Evolutionary conservation across 2,888 invertebrate species (phyloP), one percentile per base, ranked within the genome.

Genomic region (Ctena decussata): DNA sequence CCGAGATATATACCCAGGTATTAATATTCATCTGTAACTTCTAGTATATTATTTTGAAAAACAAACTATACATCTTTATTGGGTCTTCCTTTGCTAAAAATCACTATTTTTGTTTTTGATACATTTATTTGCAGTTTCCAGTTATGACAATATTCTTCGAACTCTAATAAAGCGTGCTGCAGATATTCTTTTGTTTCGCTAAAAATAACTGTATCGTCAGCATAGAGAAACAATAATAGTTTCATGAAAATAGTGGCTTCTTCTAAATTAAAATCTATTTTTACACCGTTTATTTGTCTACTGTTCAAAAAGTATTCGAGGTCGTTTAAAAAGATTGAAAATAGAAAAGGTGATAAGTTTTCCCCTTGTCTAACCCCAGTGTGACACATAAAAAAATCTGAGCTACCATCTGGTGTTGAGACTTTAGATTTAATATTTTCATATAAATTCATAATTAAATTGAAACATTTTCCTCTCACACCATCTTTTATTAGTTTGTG

Each of bases 161-260:
- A n/a, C n/a, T n/a, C n/a, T n/a, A n/a, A n/a, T n/a, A n/a, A n/a
- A n/a, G n/a, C n/a, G n/a, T n/a, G n/a, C n/a, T n/a, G n/a, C n/a
- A n/a, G n/a, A n/a, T n/a, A n/a, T n/a, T n/a, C n/a, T n/a, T n/a
- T n/a, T n/a, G n/a, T n/a, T n/a, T n/a, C n/a, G n/a, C n/a, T n/a
- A n/a, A n/a, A n/a, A n/a, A n/a, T n/a, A n/a, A n/a, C n/a, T n/a
- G n/a, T n/a, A n/a, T n/a, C 78, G 41, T 83, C 83, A 18, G 83
- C 83, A 49, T 71, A 83, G 35, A 83, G 30, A 11, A 82, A 49
- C 0, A 76, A 18, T 12, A 79, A 76, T 11, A 79, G 39, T 44
- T 71, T 65, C 0, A 76, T 6, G 44, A 53, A 77, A 27, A 44
- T 57, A 15, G 37, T 1, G 1, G 57, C 35, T 1, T 32, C 21